Evolutionary conservation across 53 echinoderm and acorn worm species (phyloP).

Genomic region (Actinopyga echinites): DNA sequence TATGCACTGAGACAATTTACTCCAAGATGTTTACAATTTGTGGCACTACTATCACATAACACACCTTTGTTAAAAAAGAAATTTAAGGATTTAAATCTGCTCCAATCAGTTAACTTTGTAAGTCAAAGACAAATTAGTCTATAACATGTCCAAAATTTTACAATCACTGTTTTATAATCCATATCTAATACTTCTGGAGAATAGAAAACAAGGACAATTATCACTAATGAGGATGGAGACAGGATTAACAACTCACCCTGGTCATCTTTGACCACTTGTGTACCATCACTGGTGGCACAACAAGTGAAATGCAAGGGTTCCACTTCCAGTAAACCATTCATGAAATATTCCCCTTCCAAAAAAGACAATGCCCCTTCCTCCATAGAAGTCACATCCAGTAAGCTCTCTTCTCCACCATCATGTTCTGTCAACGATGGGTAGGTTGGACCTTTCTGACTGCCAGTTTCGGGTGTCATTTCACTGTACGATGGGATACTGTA

Average conservation of each 20-base stretch:
- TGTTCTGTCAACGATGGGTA: neutral
- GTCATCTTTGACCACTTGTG: conserved; percentile 72
- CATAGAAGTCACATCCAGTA: conserved; percentile 13
- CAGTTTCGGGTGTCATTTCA: conserved; percentile 8
- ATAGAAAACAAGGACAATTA: too few species aligned
- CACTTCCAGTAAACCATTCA: conserved; percentile 94
- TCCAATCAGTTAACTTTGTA: too few species aligned
- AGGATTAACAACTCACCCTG: conserved; percentile 37
- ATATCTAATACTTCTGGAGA: too few species aligned
- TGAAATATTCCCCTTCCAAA: conserved; percentile 80
- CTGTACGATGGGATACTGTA: neutral
- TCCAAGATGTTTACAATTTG: too few species aligned
- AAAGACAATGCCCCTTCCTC: conserved; percentile 70
- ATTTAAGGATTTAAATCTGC: too few species aligned
- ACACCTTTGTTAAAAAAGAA: too few species aligned
- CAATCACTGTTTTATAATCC: too few species aligned
- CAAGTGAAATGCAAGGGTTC: conserved; percentile 95
- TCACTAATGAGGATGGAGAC: too few species aligned
- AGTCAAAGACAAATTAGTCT: too few species aligned
- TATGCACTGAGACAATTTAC: too few species aligned
- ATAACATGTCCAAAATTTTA: too few species aligned
- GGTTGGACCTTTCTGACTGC: neutral
- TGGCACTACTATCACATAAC: too few species aligned
- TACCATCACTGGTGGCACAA: conserved; percentile 95
- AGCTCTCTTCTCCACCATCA: neutral